Percentiles rank a stretch among this genome's conserved stretches.
Evolutionary conservation across 2,888 invertebrate species (phyloP).

Genomic region (Rhodophaea formosa): DNA sequence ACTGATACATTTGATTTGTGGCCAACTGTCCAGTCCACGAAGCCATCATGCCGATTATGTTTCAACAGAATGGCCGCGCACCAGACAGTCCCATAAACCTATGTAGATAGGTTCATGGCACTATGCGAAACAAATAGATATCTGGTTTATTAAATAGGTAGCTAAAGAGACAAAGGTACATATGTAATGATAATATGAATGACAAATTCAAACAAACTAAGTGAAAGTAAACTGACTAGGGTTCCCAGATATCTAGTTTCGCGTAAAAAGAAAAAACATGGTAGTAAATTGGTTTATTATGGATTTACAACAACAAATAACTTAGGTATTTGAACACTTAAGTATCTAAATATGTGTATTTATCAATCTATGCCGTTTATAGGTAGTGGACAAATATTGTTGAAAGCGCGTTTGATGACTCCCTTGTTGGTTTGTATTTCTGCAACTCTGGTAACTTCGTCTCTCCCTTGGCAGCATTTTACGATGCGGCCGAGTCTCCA

Average conservation of each 20-base stretch:
- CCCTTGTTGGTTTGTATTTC: too few relatives aligned
- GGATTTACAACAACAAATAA: not conserved
- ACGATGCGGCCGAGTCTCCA: not conserved
- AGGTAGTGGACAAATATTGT: not conserved
- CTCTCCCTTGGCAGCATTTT: not conserved
- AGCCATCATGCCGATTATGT: too few relatives aligned
- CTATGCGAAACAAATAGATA: not conserved
- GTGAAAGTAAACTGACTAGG: not conserved
- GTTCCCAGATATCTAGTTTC: not conserved
- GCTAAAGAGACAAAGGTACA: too few relatives aligned
- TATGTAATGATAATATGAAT: too few relatives aligned
- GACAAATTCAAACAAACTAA: not conserved
- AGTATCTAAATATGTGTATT: too few relatives aligned
- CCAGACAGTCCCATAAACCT: too few relatives aligned
- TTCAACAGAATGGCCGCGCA: too few relatives aligned
- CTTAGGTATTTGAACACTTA: not conserved
- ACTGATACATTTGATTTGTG: too few relatives aligned
- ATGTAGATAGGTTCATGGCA: not conserved
- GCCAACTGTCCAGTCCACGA: too few relatives aligned
- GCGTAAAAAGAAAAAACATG: not conserved
- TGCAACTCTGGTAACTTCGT: not conserved
- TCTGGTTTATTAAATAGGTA: not conserved
- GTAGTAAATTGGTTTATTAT: not conserved
- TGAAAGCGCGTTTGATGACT: not conserved
- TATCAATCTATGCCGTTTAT: not conserved